Evolutionary conservation across 2,113 vertebrate genomes (phyloP), one percentile per base, ranked within the genome.

Genomic region (Phasianus colchicus): DNA sequence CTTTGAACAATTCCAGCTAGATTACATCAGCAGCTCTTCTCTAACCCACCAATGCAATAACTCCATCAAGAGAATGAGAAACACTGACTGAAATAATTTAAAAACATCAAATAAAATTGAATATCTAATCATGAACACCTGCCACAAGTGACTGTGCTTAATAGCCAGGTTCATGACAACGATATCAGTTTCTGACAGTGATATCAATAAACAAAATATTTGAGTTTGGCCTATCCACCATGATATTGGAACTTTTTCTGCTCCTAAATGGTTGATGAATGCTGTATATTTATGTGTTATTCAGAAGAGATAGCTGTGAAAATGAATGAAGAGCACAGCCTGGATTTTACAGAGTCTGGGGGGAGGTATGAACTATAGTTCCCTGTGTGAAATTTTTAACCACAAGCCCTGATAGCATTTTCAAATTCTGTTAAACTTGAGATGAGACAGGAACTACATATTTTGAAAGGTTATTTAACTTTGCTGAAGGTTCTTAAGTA

Each of bases 21-120:
- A 30, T 55, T 16, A 30, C 8, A 5, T 30, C 54, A 55, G 54
- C 29, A 30, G 29, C 21, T 55, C 29, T 55, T 55, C 54, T 29
- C 29, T 55, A 30, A 30, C 29, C 9, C 29, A 30, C 54, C 29
- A 55, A 30, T 55, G 54, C 29, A 30, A 30, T 55, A 30, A 55
- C 15, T 30, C 54, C 29, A 55, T 30, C 29, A 55, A 55, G 54
- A 30, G 29, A 55, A 55, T 81, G 52, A 94, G 47, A 92, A 90
- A 92, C 76, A 83, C 45, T 90, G 76, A n/a, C 72, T 86, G 77
- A 91, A 92, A 93, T 90, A 45, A 55, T 77, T 64, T 72, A 32
- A 67, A 91, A 88, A 90, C 76, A 93, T 69, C 76, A 94, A 81
- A 81, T 15, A 15, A 36, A 89, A 67, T 91, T 83, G 85, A 76